Conservation (phyloP, 2,888 invertebrate genomes). For the Mythimna impura region DNA sequence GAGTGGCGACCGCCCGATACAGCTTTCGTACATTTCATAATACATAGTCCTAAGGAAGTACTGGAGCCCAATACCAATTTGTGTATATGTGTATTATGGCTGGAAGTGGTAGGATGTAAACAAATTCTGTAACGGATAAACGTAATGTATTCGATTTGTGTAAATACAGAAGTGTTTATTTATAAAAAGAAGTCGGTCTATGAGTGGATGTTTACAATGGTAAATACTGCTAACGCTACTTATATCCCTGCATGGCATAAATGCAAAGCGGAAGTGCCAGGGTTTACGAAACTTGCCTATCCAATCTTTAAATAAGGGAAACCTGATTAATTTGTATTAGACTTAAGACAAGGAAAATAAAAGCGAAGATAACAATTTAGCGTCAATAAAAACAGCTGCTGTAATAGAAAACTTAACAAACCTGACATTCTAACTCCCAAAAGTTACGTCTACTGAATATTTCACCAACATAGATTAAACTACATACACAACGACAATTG, state of each 20-base stretch:
- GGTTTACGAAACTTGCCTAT: not conserved
- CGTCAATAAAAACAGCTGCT: not conserved
- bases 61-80: constrained; percentile 38
- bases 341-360: not conserved
- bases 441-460: constrained; percentile 41
- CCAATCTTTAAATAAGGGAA: not conserved
- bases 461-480: constrained; percentile 41
- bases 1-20: constrained; percentile 47
- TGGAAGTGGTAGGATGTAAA: constrained; percentile 39
- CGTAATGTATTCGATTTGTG: constrained; percentile 24
- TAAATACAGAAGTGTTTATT: constrained; percentile 32
- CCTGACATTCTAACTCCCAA: constrained; percentile 26
- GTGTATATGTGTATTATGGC: constrained; percentile 41
- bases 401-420: constrained; percentile 25
- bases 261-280: not conserved
- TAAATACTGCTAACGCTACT: not conserved
- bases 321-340: not conserved
- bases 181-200: not conserved
- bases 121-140: constrained; percentile 41
- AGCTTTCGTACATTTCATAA: constrained; percentile 66
- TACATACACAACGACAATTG: constrained; percentile 47
- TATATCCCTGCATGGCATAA: not conserved
- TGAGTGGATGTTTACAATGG: constrained; percentile 5
- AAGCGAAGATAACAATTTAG: not conserved
- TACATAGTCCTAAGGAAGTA: constrained; percentile 32